These are phyloP conservation scores for Arctopsyche grandis DNA, from an alignment of 1,140 invertebrate genomes.

Conservation along the genomic window DNA sequence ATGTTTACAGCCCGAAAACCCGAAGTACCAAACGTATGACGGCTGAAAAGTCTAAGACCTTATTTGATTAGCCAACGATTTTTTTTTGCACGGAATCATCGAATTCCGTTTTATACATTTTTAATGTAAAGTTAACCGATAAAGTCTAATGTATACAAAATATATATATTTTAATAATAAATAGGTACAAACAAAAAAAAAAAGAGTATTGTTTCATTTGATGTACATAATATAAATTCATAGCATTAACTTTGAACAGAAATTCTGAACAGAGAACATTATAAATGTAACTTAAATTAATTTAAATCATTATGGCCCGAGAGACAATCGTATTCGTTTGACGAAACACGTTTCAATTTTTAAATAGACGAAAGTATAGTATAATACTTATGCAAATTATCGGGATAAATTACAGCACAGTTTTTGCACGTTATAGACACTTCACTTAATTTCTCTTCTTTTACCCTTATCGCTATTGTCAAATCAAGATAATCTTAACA, in stretches of 20 bases:
- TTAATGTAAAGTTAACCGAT: slow-evolving; percentile 38
- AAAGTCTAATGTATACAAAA: slow-evolving; percentile 33
- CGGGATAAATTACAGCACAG: slow-evolving; percentile 23
- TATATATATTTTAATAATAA: slow-evolving; percentile 38
- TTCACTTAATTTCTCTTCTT: slow-evolving; percentile 11
- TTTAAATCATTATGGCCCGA: slow-evolving; percentile 35
- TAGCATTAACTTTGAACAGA: too few species aligned
- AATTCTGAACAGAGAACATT: slow-evolving; percentile 4
- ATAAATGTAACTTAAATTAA: slow-evolving; percentile 30
- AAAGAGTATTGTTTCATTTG: slow-evolving; percentile 31
- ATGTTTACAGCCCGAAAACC: slow-evolving; percentile 25
- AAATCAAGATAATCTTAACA: slow-evolving; percentile 39
- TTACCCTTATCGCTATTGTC: slow-evolving; percentile 44
- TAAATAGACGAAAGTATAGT: slow-evolving; percentile 24
- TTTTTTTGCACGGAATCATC: slow-evolving; percentile 38
- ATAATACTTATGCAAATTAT: slow-evolving; percentile 35
- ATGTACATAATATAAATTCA: background rate
- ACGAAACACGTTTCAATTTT: slow-evolving; percentile 35
- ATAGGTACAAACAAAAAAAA: slow-evolving; percentile 32
- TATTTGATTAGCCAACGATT: slow-evolving; percentile 41
- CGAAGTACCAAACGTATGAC: slow-evolving; percentile 24
- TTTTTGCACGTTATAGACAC: background rate
- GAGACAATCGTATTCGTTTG: slow-evolving; percentile 31
- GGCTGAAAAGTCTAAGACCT: slow-evolving; percentile 28
- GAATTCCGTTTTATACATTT: slow-evolving; percentile 28